A percentile compares a stretch with the other conserved stretches of the same genome.
Evolutionary conservation across 2,888 invertebrate genomes (phyloP).

Genomic region (Mythimna pallens): DNA sequence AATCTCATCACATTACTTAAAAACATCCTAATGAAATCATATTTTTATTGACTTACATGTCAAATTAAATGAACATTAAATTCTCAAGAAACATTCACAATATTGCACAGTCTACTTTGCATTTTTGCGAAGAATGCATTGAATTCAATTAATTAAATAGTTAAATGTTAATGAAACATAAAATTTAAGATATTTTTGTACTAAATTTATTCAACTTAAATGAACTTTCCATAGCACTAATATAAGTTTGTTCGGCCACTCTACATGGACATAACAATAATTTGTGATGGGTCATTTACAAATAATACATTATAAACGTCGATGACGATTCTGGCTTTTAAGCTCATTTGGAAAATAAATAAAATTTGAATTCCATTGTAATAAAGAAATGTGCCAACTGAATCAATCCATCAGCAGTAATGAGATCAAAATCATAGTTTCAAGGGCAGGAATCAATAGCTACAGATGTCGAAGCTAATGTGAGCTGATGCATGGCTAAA

Average conservation of each 20-base stretch:
- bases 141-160: constrained; percentile 68
- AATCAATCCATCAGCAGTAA: constrained; percentile 75
- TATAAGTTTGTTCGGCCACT: constrained; percentile 71
- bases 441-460: constrained; percentile 31
- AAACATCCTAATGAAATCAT: constrained; percentile 77
- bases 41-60: constrained; percentile 71
- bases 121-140: constrained; percentile 67
- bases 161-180: constrained; percentile 59
- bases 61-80: constrained; percentile 68
- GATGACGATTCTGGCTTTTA: constrained; percentile 51
- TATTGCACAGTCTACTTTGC: constrained; percentile 82
- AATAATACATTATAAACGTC: constrained; percentile 57
- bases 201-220: constrained; percentile 84
- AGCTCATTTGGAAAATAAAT: constrained; percentile 56
- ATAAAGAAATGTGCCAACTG: constrained; percentile 54
- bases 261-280: constrained; percentile 64
- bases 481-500: neutral
- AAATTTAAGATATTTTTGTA: constrained; percentile 81
- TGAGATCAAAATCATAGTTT: constrained; percentile 84
- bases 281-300: constrained; percentile 76
- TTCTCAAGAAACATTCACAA: constrained; percentile 70
- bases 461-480: constrained; percentile 4
- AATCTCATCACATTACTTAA: constrained; percentile 87
- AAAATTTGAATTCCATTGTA: constrained; percentile 48
- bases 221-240: constrained; percentile 70